These are phyloP conservation scores for Pseudochaenichthys georgianus DNA, from an alignment of 2,797 vertebrate genomes.

Conservation along the genomic window DNA sequence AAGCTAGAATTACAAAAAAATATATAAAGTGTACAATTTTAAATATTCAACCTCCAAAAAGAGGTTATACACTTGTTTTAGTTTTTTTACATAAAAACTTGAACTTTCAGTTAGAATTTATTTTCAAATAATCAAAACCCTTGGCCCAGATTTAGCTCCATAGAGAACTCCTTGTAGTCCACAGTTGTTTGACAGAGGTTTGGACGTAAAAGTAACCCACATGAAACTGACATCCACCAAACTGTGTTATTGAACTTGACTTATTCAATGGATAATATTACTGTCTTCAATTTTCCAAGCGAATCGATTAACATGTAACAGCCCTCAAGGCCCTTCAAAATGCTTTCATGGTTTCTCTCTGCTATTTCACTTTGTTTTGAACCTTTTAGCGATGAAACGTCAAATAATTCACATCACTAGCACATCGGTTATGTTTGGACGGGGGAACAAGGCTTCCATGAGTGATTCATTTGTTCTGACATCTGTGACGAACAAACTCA, in stretches of 20 bases:
- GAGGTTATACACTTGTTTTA: no score
- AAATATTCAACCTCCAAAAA: no score
- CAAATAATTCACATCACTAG: constrained; percentile 44
- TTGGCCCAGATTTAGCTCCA: no score
- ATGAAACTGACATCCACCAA: constrained; percentile 22
- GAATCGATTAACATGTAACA: constrained; percentile 35
- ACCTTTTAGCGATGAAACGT: constrained; percentile 33
- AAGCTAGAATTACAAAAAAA: no score
- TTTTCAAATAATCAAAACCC: no score
- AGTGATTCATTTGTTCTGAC: constrained; percentile 50
- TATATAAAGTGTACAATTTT: no score
- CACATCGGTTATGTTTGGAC: constrained; percentile 21
- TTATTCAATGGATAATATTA: constrained; percentile 28
- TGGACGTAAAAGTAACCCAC: constrained; percentile 14
- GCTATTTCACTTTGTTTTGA: constrained; percentile 36
- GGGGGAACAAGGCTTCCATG: constrained; percentile 11
- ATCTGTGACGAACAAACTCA: constrained; percentile 30
- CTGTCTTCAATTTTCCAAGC: constrained; percentile 26
- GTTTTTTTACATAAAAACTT: no score
- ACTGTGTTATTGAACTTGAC: constrained; percentile 23
- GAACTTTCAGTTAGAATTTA: no score
- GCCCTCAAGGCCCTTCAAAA: not conserved
- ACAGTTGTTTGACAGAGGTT: constrained; percentile 19
- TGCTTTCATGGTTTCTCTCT: constrained; percentile 33
- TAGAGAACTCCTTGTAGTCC: not conserved